Base-by-base conservation (phyloP, 2,888 invertebrate species). In the Pachliopta kotzebuea region DNA sequence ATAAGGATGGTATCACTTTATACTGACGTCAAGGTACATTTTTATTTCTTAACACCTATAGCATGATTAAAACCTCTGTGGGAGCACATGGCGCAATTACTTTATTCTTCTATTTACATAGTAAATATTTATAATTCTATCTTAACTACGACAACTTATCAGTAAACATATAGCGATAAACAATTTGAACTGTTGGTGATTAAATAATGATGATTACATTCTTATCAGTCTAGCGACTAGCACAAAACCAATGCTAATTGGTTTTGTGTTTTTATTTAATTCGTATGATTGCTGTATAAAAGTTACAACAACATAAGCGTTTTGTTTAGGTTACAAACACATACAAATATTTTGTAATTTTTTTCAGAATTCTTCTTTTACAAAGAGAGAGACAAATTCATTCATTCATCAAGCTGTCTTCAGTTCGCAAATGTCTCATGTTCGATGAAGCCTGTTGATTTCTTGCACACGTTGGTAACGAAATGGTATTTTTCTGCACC, bases 191-290 rank as follows among this genome's bases (percentile, higher is more conserved):
- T n/a, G 20, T 60, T 42, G 31, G 56, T 56, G 37, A 56, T 56
- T 56, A 62, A 23, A 56, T 56, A 26, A 56, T 37, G 29, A 62
- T 62, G 23, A 62, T 56, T 31, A 50, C 49, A 49, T 24, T 26
- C 26, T 26, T 49, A 56, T 42, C 23, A 45, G 37, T 37, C 37
- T 37, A 37, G 11, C 37, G 14, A 37, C 14, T 37, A 14, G 37
- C 37, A 37, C 37, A 37, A 14, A 37, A 37, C 37, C 37, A 45
- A 53, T 54, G 42, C 59, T 60, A 56, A 67, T 50, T 50, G 52
- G 53, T 63, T 57, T 61, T 57, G 57, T 63, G 58, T 18, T 37
- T 37, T 37, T 3, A 37, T 37, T 37, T 45, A 18, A 45, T 45
- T 7, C 11, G 18, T 18, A 45, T 4, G n/a, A n/a, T n/a, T 18